These are phyloP conservation scores for Anastrepha obliqua DNA, from an alignment of 1,140 invertebrate genomes.

Conservation along the genomic window DNA sequence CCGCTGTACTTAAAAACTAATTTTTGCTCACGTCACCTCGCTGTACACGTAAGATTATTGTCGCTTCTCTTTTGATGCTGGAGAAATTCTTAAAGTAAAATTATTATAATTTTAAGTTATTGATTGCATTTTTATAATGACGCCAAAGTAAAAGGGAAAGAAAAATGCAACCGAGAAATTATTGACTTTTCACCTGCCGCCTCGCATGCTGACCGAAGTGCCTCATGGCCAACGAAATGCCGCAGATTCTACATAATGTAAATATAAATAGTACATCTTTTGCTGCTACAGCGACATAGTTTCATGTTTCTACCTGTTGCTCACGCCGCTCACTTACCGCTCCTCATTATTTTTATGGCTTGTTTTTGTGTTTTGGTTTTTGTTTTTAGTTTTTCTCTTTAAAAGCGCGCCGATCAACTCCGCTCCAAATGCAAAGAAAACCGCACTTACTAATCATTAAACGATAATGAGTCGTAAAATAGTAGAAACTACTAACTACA, in stretches of 20 bases:
- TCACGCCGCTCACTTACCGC: no score
- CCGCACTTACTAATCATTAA: background rate
- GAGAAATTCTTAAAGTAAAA: background rate
- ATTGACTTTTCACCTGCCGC: background rate
- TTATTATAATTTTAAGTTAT: slow-evolving; percentile 24
- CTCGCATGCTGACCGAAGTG: background rate
- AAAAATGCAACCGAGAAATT: background rate
- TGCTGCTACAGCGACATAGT: background rate
- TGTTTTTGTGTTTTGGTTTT: no score
- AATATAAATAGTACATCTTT: background rate
- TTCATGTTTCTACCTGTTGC: background rate
- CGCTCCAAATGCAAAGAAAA: slow-evolving; percentile 23
- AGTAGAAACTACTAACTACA: background rate
- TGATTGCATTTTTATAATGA: slow-evolving; percentile 30
- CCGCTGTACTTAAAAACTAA: no score
- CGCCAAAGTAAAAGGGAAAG: background rate
- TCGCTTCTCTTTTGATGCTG: background rate
- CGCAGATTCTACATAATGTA: background rate
- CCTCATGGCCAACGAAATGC: background rate
- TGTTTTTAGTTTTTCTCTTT: no score
- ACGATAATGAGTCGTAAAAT: slow-evolving; percentile 35
- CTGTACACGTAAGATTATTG: background rate
- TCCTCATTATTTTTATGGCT: no score
- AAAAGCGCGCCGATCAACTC: background rate
- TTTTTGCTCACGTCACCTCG: no score